Conservation (phyloP, 2,888 invertebrate species). For the Aphidoletes aphidimyza region DNA sequence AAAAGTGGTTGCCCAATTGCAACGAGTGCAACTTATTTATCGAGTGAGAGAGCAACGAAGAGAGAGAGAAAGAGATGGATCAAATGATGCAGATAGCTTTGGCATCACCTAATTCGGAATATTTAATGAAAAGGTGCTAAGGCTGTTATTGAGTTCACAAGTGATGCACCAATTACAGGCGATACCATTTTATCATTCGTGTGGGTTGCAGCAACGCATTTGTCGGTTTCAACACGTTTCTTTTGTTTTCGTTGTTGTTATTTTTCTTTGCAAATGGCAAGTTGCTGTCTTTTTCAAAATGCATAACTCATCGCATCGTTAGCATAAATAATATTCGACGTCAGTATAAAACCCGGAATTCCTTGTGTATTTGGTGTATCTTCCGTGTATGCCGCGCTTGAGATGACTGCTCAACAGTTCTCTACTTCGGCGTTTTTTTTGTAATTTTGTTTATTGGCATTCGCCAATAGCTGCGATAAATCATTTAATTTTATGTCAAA, state of each 20-base stretch:
- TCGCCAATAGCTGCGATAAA: conserved; percentile 10
- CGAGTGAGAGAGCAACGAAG: no score
- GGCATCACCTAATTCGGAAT: conserved; percentile 44
- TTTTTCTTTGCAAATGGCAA: not conserved
- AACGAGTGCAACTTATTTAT: no score
- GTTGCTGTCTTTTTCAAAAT: not conserved
- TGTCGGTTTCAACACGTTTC: not conserved
- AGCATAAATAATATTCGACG: conserved; percentile 13
- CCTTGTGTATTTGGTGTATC: not conserved
- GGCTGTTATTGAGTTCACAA: not conserved
- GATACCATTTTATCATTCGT: not conserved
- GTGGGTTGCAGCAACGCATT: not conserved
- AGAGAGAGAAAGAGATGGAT: no score
- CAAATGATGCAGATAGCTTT: conserved; percentile 3
- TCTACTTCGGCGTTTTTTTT: no score
- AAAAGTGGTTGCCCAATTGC: no score
- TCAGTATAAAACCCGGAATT: conserved; percentile 18
- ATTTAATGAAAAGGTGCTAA: conserved; percentile 38
- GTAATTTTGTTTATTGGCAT: no score
- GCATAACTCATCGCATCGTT: conserved; percentile 23
- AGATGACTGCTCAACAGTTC: no score
- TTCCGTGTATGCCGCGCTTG: not conserved
- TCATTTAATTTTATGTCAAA: not conserved
- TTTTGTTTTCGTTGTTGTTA: not conserved
- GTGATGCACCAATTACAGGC: conserved; percentile 18